These are phyloP conservation scores for Calliopsis andreniformis DNA, from an alignment of 1,140 invertebrate species.

Conservation along the genomic window DNA sequence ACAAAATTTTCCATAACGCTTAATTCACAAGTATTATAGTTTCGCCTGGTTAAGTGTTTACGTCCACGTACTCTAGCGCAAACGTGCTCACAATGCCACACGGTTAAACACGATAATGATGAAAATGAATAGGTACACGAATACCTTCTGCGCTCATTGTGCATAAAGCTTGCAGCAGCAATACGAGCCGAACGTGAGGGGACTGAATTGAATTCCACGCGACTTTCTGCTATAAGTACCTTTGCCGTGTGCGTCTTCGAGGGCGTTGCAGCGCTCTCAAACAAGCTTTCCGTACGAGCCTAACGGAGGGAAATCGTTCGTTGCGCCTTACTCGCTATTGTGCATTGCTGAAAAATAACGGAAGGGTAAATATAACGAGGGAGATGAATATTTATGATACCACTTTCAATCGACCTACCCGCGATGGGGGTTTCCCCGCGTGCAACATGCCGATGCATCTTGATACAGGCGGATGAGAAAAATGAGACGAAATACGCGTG, in stretches of 20 bases:
- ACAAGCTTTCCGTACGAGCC: constrained; percentile 40
- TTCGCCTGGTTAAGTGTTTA: no score
- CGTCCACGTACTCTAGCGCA: not conserved
- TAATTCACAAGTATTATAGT: no score
- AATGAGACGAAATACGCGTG: not conserved
- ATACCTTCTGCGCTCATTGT: not conserved
- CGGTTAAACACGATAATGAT: not conserved
- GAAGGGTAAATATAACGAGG: constrained; percentile 68
- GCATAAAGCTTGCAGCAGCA: not conserved
- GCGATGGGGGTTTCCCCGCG: constrained; percentile 20
- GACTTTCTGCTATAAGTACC: constrained; percentile 26
- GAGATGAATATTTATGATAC: constrained; percentile 68
- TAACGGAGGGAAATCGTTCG: constrained; percentile 48
- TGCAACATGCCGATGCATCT: constrained; percentile 45
- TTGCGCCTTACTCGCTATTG: constrained; percentile 43
- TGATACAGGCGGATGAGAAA: constrained; percentile 32
- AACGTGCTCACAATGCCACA: not conserved
- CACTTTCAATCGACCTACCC: constrained; percentile 48
- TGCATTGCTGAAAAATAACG: constrained; percentile 58
- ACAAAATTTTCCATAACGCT: no score
- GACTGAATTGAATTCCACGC: constrained; percentile 41
- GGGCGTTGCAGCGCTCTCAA: constrained; percentile 40
- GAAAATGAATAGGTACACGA: not conserved
- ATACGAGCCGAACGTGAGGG: constrained; percentile 7
- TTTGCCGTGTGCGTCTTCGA: constrained; percentile 37